phyloP scores from a whole-genome alignment of 1,140 invertebrate species.

The Papilio polyxenes region DNA sequence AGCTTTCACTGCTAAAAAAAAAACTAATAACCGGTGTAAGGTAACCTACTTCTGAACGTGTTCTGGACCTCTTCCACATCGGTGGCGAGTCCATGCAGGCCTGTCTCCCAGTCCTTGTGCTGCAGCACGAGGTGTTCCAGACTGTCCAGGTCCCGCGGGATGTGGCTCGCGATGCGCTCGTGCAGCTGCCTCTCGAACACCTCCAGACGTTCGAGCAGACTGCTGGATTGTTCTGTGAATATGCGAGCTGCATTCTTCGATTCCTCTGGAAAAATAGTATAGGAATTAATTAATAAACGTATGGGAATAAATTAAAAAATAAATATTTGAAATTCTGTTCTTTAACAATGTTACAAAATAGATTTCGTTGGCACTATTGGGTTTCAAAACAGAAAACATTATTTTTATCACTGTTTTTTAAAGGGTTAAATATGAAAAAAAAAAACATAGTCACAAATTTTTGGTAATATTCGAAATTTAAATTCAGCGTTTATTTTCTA shows the following conservation, averaged over 20 bases:
- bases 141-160: slow-evolving; percentile 92
- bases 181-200: slow-evolving; percentile 92
- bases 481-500: too few relatives aligned
- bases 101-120: slow-evolving; percentile 93
- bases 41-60: slow-evolving; percentile 85
- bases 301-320: too few relatives aligned
- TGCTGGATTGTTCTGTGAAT: slow-evolving; percentile 91
- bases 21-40: background rate
- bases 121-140: slow-evolving; percentile 93
- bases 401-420: too few relatives aligned
- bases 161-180: slow-evolving; percentile 87
- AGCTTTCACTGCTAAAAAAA: background rate
- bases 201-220: slow-evolving; percentile 90
- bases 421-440: too few relatives aligned
- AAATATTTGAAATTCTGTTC: too few relatives aligned
- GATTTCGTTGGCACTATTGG: too few relatives aligned
- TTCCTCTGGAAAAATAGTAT: slow-evolving; percentile 83
- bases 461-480: too few relatives aligned
- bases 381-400: too few relatives aligned
- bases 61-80: slow-evolving; percentile 92
- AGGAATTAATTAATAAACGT: background rate
- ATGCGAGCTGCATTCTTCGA: slow-evolving; percentile 92
- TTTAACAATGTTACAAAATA: too few relatives aligned
- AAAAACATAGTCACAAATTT: too few relatives aligned
- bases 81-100: slow-evolving; percentile 85